Evolutionary conservation across 2,888 invertebrate species (phyloP).

Genomic region (Cetonia aurata): DNA sequence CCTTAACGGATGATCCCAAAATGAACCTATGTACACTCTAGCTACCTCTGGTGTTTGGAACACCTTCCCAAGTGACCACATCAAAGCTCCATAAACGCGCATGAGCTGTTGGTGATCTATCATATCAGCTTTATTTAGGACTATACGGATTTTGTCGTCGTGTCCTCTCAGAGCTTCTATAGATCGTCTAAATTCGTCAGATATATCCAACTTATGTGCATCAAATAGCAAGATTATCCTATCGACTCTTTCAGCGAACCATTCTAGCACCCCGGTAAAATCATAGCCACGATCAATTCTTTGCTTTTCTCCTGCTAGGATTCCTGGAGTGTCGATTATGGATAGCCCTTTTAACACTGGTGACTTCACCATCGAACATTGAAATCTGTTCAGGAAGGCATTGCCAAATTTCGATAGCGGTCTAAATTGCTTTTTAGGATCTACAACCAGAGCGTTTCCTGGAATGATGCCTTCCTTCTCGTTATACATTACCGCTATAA

Average conservation of each 20-base stretch:
- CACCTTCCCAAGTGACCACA: slow-evolving; percentile 99
- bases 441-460: slow-evolving; percentile 97
- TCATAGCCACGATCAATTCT: slow-evolving; percentile 94
- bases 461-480: slow-evolving; percentile 95
- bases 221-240: slow-evolving; percentile 97
- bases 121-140: slow-evolving; percentile 99
- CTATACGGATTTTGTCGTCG: slow-evolving; percentile 98
- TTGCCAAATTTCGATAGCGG: slow-evolving; percentile 97
- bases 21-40: slow-evolving; percentile 97
- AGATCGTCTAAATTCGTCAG: slow-evolving; percentile 96
- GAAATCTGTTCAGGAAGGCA: slow-evolving; percentile 96
- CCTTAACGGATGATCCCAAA: slow-evolving; percentile 97
- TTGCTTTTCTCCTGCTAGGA: slow-evolving; percentile 88
- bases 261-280: slow-evolving; percentile 97
- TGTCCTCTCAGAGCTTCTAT: slow-evolving; percentile 96
- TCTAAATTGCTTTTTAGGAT: slow-evolving; percentile 95
- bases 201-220: slow-evolving; percentile 99
- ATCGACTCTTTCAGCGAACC: slow-evolving; percentile 99
- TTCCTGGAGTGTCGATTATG: slow-evolving; percentile 98
- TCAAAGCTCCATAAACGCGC: slow-evolving; percentile 98
- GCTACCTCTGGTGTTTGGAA: slow-evolving; percentile 99
- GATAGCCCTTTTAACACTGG: slow-evolving; percentile 94
- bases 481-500: slow-evolving; percentile 96
- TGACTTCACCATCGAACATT: slow-evolving; percentile 91
- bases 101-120: slow-evolving; percentile 98